These are phyloP conservation scores for Ennomos quercinarius DNA, from an alignment of 2,888 invertebrate genomes.

Conservation along the genomic window DNA sequence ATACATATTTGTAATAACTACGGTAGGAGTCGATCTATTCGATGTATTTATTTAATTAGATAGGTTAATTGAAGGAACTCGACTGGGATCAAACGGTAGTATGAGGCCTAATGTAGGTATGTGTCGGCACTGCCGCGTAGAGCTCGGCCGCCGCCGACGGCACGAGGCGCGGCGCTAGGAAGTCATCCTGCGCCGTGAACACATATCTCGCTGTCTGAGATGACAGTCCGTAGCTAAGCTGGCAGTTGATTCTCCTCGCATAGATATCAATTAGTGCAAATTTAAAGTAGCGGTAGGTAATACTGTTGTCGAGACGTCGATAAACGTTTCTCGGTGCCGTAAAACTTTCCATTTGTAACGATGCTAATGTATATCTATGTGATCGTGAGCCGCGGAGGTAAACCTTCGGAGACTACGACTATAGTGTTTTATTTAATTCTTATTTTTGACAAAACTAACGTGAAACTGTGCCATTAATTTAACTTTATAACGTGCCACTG, in stretches of 20 bases:
- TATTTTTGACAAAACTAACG: constrained; percentile 82
- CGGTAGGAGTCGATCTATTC: constrained; percentile 67
- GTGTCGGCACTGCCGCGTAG: constrained; percentile 51
- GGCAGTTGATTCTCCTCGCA: constrained; percentile 45
- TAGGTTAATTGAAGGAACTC: constrained; percentile 78
- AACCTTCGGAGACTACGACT: constrained; percentile 60
- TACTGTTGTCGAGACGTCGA: constrained; percentile 23
- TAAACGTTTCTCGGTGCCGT: constrained; percentile 29
- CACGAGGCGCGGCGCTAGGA: constrained; percentile 8
- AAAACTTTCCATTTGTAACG: constrained; percentile 45
- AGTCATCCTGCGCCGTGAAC: constrained; percentile 47
- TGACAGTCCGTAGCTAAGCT: constrained; percentile 52
- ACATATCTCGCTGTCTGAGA: constrained; percentile 71
- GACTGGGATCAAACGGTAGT: constrained; percentile 80
- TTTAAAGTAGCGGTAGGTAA: constrained; percentile 49
- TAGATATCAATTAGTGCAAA: constrained; percentile 56
- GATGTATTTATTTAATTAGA: constrained; percentile 82
- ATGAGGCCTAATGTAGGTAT: constrained; percentile 72
- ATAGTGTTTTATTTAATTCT: constrained; percentile 71
- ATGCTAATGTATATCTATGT: constrained; percentile 38
- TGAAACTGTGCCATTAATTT: constrained; percentile 85
- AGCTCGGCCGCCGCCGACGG: constrained; percentile 1
- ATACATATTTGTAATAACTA: constrained; percentile 83
- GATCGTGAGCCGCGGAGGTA: constrained; percentile 46
- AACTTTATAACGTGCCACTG: constrained; percentile 83